A percentile compares a stretch with the other conserved stretches of the same genome.
Conservation (phyloP, 2,113 vertebrate species). For the Tympanuchus pallidicinctus region DNA sequence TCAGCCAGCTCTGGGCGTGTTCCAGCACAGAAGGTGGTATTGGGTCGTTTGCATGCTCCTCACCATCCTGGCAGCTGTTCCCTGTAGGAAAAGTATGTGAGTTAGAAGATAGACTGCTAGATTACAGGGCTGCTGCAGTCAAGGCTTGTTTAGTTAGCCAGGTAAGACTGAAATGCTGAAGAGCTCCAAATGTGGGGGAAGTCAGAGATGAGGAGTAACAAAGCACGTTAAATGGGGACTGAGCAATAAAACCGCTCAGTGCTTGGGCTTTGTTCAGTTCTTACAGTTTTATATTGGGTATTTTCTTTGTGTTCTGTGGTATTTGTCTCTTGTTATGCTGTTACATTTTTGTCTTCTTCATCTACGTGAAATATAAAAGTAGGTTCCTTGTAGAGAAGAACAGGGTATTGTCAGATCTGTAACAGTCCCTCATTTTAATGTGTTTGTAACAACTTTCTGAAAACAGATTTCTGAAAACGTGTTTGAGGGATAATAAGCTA, state of each 20-base stretch:
- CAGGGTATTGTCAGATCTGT: not conserved
- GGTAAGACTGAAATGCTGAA: not conserved
- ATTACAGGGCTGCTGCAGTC: not conserved
- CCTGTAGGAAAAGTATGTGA: not conserved
- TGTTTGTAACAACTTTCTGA: not conserved
- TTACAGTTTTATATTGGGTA: not conserved
- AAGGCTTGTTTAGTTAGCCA: not conserved
- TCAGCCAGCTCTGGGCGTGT: not conserved
- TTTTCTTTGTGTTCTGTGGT: not conserved
- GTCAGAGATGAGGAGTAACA: not conserved
- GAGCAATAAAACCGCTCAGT: not conserved
- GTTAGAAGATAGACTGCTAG: not conserved
- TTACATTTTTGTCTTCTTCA: not conserved
- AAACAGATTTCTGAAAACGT: not conserved
- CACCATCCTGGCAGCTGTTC: not conserved
- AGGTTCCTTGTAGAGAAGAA: not conserved
- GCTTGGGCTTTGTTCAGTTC: no score
- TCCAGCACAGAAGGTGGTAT: not conserved
- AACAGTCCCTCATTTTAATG: not conserved
- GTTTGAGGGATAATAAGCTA: not conserved
- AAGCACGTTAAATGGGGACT: not conserved
- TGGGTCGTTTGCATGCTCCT: not conserved
- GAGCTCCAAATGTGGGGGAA: not conserved
- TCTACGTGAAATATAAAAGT: not conserved
- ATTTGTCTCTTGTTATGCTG: not conserved